Conservation (phyloP, 2,797 vertebrate genomes). For the Nothura maculosa region DNA sequence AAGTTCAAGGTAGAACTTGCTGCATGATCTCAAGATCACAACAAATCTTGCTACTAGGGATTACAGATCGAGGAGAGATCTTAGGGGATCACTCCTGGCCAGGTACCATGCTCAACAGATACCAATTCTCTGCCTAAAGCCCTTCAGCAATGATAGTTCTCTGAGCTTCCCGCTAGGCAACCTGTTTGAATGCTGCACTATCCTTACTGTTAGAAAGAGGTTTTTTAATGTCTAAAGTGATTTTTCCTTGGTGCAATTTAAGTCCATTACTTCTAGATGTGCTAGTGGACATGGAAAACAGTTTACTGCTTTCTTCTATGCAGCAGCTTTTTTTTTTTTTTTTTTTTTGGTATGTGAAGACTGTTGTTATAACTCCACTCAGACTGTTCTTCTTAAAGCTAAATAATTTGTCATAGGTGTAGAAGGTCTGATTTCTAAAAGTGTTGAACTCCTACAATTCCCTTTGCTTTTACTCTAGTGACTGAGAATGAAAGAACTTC, state of each 20-base stretch:
- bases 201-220: background rate
- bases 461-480: slow-evolving; percentile 48
- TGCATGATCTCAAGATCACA: background rate
- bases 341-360: slow-evolving; percentile 14
- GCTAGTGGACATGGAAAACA: slow-evolving; percentile 50
- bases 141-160: background rate
- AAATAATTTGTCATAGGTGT: slow-evolving; percentile 50
- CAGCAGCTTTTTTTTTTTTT: slow-evolving; percentile 53
- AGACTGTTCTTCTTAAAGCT: slow-evolving; percentile 49
- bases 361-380: slow-evolving; percentile 61
- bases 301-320: slow-evolving; percentile 51
- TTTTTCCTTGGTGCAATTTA: slow-evolving; percentile 51
- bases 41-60: background rate
- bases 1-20: background rate
- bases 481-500: slow-evolving; percentile 45
- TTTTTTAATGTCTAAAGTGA: slow-evolving; percentile 33
- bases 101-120: background rate
- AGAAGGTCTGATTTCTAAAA: slow-evolving; percentile 53
- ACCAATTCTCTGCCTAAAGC: background rate
- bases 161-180: background rate
- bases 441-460: slow-evolving; percentile 35
- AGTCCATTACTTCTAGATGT: slow-evolving; percentile 54
- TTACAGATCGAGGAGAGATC: background rate
- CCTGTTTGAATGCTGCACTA: background rate
- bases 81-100: background rate